Conservation (phyloP, 2,797 vertebrate species). For the Halcyon badia region DNA sequence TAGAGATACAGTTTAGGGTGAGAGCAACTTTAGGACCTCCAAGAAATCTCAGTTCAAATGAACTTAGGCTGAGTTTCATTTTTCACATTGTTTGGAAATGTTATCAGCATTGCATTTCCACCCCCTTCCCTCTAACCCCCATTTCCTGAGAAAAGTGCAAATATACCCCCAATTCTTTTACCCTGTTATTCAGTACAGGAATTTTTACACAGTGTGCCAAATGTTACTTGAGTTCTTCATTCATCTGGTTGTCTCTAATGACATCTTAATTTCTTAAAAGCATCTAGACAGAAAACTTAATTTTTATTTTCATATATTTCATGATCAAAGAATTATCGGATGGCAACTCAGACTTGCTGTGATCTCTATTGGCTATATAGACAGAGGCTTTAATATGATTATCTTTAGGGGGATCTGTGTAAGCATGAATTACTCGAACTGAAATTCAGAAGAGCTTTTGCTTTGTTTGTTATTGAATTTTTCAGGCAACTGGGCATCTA, state of each 20-base stretch:
- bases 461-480: neutral
- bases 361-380: neutral
- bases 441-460: neutral
- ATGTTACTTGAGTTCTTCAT: neutral
- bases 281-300: neutral
- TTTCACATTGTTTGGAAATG: neutral
- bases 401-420: constrained; percentile 9
- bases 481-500: neutral
- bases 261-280: constrained; percentile 4
- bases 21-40: neutral
- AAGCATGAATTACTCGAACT: neutral
- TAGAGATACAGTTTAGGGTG: neutral
- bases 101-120: neutral
- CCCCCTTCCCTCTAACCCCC: neutral
- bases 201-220: neutral
- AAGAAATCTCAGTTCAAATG: neutral
- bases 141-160: neutral
- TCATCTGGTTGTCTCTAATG: neutral
- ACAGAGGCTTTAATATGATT: neutral
- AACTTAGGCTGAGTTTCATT: neutral
- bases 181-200: neutral
- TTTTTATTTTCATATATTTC: neutral
- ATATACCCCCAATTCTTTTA: neutral
- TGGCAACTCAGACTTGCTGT: neutral
- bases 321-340: neutral